Percentiles rank a stretch among this genome's conserved stretches.
These are phyloP conservation scores for Lepilemur ruficaudatus DNA, from an alignment of 2,797 vertebrate genomes.

Conservation along the genomic window DNA sequence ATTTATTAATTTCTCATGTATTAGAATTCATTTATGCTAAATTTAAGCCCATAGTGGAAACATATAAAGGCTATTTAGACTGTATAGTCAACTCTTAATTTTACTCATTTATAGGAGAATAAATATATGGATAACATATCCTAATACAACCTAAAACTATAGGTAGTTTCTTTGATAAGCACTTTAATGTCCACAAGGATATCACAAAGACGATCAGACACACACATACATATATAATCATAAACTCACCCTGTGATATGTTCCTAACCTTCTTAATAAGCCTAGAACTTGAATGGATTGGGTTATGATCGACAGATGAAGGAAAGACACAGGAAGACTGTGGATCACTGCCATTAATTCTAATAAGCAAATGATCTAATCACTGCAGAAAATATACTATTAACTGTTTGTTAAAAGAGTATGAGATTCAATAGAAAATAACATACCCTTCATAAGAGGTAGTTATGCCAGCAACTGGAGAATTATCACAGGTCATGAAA, in stretches of 20 bases:
- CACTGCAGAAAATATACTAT: not conserved
- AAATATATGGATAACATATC: not conserved
- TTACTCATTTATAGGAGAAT: not conserved
- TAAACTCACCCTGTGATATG: not conserved
- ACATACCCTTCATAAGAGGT: conserved; percentile 89
- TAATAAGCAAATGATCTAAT: not conserved
- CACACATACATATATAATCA: not conserved
- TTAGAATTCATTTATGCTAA: not conserved
- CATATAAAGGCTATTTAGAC: not conserved
- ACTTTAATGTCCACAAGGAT: not conserved
- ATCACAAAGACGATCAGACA: not conserved
- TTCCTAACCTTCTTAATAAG: not conserved
- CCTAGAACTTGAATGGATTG: not conserved
- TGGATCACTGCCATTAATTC: not conserved
- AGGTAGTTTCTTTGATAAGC: not conserved
- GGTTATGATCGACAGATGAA: not conserved
- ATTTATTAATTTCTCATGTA: not conserved
- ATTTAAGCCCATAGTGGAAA: not conserved
- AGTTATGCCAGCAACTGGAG: conserved; percentile 88
- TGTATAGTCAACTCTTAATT: not conserved
- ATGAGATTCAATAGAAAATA: not conserved
- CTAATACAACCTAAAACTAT: not conserved
- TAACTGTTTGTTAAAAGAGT: not conserved
- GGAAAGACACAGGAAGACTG: not conserved
- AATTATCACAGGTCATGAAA: conserved; percentile 88